A percentile compares a stretch with the other conserved stretches of the same genome.
These are phyloP conservation scores for Tetramorium simillimum DNA, from an alignment of 1,140 invertebrate genomes.

Conservation along the genomic window DNA sequence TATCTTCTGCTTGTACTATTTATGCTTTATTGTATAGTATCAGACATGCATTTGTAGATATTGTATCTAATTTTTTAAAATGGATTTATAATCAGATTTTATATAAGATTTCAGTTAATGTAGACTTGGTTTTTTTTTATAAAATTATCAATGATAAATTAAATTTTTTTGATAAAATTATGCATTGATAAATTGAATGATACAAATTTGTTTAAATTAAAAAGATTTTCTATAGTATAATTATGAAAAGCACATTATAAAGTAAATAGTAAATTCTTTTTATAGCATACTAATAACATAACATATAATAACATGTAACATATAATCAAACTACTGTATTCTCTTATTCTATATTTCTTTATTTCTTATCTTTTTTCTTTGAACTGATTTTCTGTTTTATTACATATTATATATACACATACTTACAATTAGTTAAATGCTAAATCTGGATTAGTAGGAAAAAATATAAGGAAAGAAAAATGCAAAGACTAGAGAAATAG, in stretches of 20 bases:
- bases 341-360: not conserved
- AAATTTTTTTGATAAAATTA: not conserved
- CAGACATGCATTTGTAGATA: not conserved
- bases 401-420: not conserved
- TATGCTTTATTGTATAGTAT: not conserved
- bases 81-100: not conserved
- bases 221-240: not conserved
- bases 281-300: not conserved
- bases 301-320: not conserved
- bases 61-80: not conserved
- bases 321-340: not conserved
- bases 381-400: not conserved
- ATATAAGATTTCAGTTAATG: not conserved
- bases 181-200: not conserved
- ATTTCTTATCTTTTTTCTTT: not conserved
- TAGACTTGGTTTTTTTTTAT: not conserved
- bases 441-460: not conserved
- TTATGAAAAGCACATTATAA: too few species aligned
- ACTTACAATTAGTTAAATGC: not conserved
- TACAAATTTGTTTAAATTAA: not conserved
- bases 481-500: not conserved
- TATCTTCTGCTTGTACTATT: constrained; percentile 10
- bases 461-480: not conserved
- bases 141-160: too few species aligned
- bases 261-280: too few species aligned